Conservation (phyloP, 1,140 invertebrate species). For the Notospermus geniculatus region DNA sequence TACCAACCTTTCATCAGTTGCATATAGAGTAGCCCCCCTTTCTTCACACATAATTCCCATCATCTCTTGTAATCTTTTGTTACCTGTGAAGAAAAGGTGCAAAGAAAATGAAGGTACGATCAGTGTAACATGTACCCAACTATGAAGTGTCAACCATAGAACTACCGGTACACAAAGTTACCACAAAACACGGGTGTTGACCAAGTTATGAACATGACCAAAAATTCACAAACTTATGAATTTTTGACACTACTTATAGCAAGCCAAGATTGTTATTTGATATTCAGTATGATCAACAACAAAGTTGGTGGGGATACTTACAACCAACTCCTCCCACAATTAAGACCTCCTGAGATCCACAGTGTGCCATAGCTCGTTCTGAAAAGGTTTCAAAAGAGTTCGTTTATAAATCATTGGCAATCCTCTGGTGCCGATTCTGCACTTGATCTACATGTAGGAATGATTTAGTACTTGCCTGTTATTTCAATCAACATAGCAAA, state of each 20-base stretch:
- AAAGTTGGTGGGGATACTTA: constrained; percentile 30
- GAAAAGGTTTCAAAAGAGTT: no score
- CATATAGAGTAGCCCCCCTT: constrained; percentile 73
- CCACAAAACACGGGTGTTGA: no score
- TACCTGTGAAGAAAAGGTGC: constrained; percentile 63
- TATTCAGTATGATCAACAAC: no score
- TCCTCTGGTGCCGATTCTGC: no score
- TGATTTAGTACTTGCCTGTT: constrained; percentile 64
- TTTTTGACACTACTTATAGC: no score
- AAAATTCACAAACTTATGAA: no score
- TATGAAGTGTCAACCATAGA: no score
- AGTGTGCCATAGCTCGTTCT: constrained; percentile 97
- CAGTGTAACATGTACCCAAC: no score
- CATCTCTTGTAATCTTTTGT: constrained; percentile 94
- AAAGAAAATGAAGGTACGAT: not conserved
- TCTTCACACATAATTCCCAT: constrained; percentile 95
- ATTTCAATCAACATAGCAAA: constrained; percentile 99
- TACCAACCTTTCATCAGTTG: constrained; percentile 62
- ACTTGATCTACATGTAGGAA: constrained; percentile 5
- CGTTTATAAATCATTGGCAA: no score
- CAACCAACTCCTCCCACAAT: constrained; percentile 66
- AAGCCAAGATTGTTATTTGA: no score
- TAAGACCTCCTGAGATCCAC: constrained; percentile 71
- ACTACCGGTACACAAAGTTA: no score
- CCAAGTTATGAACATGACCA: no score